phyloP scores from a whole-genome alignment of 2,113 vertebrate species.

The Oncorhynchus clarkii region DNA sequence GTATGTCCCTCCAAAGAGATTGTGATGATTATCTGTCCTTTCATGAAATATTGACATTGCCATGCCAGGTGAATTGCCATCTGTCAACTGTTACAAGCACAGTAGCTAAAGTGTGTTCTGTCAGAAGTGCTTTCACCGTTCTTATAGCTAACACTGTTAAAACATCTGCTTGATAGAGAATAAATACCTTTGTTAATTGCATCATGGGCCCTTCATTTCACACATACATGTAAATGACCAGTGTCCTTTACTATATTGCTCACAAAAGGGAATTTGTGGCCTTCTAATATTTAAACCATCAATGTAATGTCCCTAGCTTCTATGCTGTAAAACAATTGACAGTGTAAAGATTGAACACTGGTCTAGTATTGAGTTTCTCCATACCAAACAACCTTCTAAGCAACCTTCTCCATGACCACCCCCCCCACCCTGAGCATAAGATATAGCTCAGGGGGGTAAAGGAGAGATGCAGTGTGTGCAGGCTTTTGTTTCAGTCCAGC shows the following conservation, averaged over 20 bases:
- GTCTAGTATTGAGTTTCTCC: too few species aligned
- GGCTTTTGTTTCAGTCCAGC: too few species aligned
- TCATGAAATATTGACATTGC: not conserved
- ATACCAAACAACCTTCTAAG: too few species aligned
- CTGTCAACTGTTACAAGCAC: not conserved
- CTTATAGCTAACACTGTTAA: not conserved
- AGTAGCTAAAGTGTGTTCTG: not conserved
- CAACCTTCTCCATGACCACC: too few species aligned
- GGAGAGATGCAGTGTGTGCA: too few species aligned
- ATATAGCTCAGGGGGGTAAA: too few species aligned
- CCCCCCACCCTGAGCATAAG: too few species aligned
- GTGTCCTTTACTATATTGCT: not conserved
- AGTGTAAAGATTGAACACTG: too few species aligned
- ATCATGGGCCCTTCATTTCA: not conserved
- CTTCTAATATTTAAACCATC: slow-evolving; percentile 13
- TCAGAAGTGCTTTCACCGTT: not conserved
- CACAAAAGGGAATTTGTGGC: not conserved
- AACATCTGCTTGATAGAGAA: not conserved
- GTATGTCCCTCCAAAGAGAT: not conserved
- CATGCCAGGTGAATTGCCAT: not conserved
- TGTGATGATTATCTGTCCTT: not conserved
- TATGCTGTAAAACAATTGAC: not conserved
- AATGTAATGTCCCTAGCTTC: not conserved
- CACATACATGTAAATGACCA: not conserved
- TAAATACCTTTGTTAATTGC: slow-evolving; percentile 20